phyloP scores from a whole-genome alignment of 2,797 vertebrate genomes.

The Typhlichthys eigenmanni region DNA sequence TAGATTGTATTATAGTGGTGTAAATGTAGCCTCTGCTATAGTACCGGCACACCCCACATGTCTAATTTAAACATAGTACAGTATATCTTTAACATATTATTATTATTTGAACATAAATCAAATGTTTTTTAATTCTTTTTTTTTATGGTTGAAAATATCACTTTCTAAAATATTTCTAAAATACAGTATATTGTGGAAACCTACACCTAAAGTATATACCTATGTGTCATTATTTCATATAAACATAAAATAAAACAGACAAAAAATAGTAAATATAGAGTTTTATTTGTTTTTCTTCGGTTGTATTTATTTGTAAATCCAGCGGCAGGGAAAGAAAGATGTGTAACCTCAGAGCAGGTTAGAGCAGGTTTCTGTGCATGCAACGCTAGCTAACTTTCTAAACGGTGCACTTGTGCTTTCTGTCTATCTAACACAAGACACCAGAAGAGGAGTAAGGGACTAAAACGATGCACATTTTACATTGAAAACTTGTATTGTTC shows the following conservation, averaged over 20 bases:
- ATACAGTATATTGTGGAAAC: too few species aligned
- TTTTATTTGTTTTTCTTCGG: not conserved
- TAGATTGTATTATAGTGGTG: too few species aligned
- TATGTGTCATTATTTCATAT: too few species aligned
- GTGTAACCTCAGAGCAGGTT: conserved; percentile 52
- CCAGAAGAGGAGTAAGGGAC: conserved; percentile 82
- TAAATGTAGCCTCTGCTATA: too few species aligned
- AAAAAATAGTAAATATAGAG: conserved; percentile 1
- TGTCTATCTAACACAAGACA: conserved; percentile 76
- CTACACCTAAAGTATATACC: too few species aligned
- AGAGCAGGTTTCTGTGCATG: conserved; percentile 49
- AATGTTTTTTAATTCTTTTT: too few species aligned
- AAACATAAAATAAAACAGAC: not conserved
- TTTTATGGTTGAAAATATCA: too few species aligned
- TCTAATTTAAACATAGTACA: too few species aligned
- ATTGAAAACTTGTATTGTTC: conserved; percentile 98
- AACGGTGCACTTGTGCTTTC: conserved; percentile 77
- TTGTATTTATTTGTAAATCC: conserved; percentile 21
- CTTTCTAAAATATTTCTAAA: too few species aligned
- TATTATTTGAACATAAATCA: too few species aligned
- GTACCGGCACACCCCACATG: too few species aligned
- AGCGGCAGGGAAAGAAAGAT: conserved; percentile 47
- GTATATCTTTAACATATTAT: too few species aligned
- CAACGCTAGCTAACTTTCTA: conserved; percentile 69
- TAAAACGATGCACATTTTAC: conserved; percentile 95